These are phyloP conservation scores for Elgonia sp. DNA, from an alignment of 2,888 invertebrate species.

Conservation along the genomic window DNA sequence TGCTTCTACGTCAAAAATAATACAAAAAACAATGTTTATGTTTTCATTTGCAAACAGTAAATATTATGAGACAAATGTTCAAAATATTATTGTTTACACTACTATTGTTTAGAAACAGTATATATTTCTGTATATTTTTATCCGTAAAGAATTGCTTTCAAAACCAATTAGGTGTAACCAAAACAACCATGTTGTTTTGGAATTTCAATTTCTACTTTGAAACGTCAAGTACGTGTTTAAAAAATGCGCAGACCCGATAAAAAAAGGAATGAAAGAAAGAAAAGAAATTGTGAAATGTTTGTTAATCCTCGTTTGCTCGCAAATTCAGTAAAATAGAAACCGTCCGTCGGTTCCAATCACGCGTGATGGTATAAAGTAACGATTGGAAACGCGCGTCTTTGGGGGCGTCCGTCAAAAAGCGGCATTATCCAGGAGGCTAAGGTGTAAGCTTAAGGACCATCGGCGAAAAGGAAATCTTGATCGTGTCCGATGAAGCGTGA, in stretches of 20 bases:
- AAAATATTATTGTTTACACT: too few species aligned
- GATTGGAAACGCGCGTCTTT: slow-evolving; percentile 24
- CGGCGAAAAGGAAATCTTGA: slow-evolving; percentile 80
- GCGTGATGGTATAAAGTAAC: slow-evolving; percentile 14
- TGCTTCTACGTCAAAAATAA: too few species aligned
- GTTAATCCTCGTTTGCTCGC: slow-evolving; percentile 1
- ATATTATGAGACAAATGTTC: too few species aligned
- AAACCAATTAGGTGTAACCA: too few species aligned
- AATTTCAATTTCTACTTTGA: not conserved
- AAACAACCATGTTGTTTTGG: not conserved
- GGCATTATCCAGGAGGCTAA: slow-evolving; percentile 37
- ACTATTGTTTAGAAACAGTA: too few species aligned
- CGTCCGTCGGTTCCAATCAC: not conserved
- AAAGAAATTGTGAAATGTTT: not conserved
- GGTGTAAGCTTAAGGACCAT: slow-evolving; percentile 72
- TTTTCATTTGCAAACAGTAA: too few species aligned
- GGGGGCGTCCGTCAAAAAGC: slow-evolving; percentile 7
- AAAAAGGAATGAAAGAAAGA: not conserved
- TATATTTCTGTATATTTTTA: too few species aligned
- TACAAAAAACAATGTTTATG: too few species aligned
- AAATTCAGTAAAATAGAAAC: slow-evolving; percentile 16
- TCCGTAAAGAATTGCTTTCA: too few species aligned
- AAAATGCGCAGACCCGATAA: not conserved
- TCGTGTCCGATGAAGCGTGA: slow-evolving; percentile 82
- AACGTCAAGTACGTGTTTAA: slow-evolving; percentile 13